phyloP scores from a whole-genome alignment of 2,113 vertebrate genomes.

The Saguinus imperator region DNA sequence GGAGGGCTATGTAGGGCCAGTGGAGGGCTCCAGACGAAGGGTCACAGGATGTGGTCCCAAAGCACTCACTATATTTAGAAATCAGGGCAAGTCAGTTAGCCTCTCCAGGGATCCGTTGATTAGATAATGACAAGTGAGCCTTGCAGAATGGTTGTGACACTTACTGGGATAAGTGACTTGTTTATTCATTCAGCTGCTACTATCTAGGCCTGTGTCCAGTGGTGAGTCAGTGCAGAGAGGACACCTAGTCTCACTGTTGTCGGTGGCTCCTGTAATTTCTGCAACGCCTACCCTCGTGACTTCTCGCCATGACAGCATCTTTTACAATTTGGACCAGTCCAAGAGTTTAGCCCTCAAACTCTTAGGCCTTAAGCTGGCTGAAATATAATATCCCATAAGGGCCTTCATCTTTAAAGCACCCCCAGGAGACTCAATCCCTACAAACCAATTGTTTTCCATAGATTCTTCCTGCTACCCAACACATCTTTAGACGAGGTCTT shows the following conservation, averaged over 20 bases:
- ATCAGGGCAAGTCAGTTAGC: accelerated
- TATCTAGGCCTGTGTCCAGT: accelerated
- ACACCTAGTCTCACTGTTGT: no score
- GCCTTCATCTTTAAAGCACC: not conserved
- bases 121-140: no score
- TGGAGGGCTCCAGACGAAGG: accelerated
- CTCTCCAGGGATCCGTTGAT: accelerated
- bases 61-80: no score
- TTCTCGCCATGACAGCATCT: accelerated
- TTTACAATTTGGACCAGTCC: not conserved
- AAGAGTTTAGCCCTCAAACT: not conserved
- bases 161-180: not conserved
- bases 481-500: not conserved
- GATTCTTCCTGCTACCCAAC: not conserved
- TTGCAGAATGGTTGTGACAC: no score
- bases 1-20: no score
- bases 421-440: not conserved
- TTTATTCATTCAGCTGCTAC: no score
- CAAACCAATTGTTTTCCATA: not conserved
- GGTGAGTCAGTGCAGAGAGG: accelerated
- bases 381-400: accelerated
- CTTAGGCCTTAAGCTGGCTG: not conserved
- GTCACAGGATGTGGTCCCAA: no score
- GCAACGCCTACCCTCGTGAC: accelerated
- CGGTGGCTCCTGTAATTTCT: accelerated